Evolutionary conservation across 2,888 invertebrate genomes (phyloP), one percentile per base, ranked within the genome.

Genomic region (Fragum sueziense): DNA sequence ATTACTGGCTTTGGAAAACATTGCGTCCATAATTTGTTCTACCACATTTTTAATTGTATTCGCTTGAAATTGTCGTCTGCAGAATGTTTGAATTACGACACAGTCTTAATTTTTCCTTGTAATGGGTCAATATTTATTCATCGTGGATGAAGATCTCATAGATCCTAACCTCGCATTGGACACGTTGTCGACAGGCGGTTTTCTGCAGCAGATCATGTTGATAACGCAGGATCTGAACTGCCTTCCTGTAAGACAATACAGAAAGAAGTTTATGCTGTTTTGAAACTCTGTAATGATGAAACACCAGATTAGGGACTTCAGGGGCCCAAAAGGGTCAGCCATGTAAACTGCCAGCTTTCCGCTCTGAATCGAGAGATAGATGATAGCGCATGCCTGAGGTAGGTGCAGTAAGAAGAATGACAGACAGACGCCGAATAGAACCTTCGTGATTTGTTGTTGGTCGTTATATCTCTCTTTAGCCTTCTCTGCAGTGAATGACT

Each of bases 341-440:
- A 62, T n/a, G 4, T 33, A 29, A 2, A 6, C 33, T 34, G 31
- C 62, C 1, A 62, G 31, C 20, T n/a, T 33, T n/a, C 62, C 34
- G n/a, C 62, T 62, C 62, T 27, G 27, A 29, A 62, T 33, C 2
- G 62, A 62, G 17, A 62, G 62, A 14, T 62, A 62, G 11, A 62
- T 25, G 9, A 29, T 62, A 9, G 29, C 62, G 34, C 27, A 62
- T 11, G 62, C 22, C 54, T 71, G 65, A 17, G 76, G 76, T 20
- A 76, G 65, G 47, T 76, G 76, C n/a, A 76, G 51, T 11, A 71
- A 2, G 4, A 76, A 6, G 27, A 76, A 76, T 0, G 33, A 11
- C 1, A 47, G 25, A 11, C 67, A 59, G 20, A 70, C 34, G 1
- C 67, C 29, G 4, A 76, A 14, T 14, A 76, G 33, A 25, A 71